Percentiles rank a stretch among this genome's conserved stretches.
These are phyloP conservation scores for Gymnocephalus cernua DNA, from an alignment of 2,113 vertebrate species.

Conservation along the genomic window DNA sequence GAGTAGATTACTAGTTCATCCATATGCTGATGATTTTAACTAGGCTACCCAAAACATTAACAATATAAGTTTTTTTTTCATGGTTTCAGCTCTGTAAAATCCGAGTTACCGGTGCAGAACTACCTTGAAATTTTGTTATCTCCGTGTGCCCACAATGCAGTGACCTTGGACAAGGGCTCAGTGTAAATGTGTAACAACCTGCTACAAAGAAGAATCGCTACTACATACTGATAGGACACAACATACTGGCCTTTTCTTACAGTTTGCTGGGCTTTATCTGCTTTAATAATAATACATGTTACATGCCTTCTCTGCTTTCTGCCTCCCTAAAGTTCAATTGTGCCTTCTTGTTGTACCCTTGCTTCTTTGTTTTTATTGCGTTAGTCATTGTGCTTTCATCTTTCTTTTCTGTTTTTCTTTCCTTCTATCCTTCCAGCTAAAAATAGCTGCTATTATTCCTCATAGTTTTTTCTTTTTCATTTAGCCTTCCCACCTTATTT, in stretches of 20 bases:
- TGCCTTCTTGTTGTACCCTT: neutral
- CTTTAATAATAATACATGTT: neutral
- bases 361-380: neutral
- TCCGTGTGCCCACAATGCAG: constrained; percentile 15
- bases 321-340: neutral
- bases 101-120: constrained; percentile 8
- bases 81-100: too few relatives aligned
- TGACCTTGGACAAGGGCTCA: constrained; percentile 24
- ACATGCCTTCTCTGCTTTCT: neutral
- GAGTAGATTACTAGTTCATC: neutral
- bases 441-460: neutral
- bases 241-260: neutral
- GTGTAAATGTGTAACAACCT: constrained; percentile 13
- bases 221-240: neutral
- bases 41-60: neutral
- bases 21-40: neutral
- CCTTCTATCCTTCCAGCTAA: too few relatives aligned
- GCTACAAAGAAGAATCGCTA: constrained; percentile 10
- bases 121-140: neutral
- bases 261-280: constrained; percentile 4
- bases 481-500: neutral
- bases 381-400: neutral
- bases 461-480: neutral
- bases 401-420: neutral
- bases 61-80: neutral